Percentiles rank a stretch among this genome's conserved stretches.
Conservation (phyloP, 2,888 invertebrate genomes). For the Salticus scenicus region DNA sequence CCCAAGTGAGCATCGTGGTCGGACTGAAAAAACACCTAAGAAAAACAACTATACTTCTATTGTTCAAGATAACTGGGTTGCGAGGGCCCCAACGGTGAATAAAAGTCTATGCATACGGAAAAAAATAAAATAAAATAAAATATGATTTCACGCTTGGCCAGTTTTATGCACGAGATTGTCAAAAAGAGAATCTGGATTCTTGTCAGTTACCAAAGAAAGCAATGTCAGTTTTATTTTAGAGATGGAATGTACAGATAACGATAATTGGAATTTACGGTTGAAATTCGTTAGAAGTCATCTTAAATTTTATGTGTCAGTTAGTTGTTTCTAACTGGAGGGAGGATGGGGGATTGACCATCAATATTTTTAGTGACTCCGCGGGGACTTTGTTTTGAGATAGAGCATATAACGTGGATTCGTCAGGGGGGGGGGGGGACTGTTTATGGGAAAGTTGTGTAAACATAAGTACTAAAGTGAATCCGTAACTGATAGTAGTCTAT, state of each 20-base stretch:
- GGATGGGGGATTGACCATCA: too few relatives aligned
- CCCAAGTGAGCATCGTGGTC: background rate
- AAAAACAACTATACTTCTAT: slow-evolving; percentile 1
- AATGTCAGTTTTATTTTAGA: background rate
- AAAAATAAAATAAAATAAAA: background rate
- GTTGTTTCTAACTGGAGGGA: background rate
- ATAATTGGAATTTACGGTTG: slow-evolving; percentile 11
- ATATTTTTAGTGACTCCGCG: too few relatives aligned
- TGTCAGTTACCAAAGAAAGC: background rate
- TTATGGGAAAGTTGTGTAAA: too few relatives aligned
- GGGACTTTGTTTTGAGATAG: too few relatives aligned
- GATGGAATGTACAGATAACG: background rate
- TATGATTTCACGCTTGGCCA: background rate
- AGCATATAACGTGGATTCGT: too few relatives aligned
- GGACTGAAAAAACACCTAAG: background rate
- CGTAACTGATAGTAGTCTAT: too few relatives aligned
- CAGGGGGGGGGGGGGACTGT: too few relatives aligned
- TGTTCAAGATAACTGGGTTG: background rate
- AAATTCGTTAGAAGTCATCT: background rate
- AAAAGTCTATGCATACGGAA: background rate
- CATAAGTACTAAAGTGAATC: too few relatives aligned
- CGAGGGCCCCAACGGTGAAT: background rate
- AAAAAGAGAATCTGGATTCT: slow-evolving; percentile 9
- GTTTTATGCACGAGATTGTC: slow-evolving; percentile 8
- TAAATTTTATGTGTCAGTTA: background rate